phyloP scores from a whole-genome alignment of 2,113 vertebrate genomes.

The Pao palembangensis region DNA sequence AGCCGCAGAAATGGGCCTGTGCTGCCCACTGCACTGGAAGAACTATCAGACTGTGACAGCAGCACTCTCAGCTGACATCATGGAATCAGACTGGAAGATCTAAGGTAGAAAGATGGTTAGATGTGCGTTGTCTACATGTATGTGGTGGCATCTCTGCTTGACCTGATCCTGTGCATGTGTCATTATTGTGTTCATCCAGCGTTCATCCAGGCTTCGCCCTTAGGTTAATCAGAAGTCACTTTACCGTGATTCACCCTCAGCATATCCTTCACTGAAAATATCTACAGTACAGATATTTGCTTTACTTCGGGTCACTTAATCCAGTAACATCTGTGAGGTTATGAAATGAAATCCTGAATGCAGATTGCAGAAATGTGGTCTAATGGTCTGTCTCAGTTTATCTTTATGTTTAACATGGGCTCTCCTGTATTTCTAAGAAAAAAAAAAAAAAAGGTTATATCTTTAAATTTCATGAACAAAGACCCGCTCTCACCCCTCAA shows the following conservation, averaged over 20 bases:
- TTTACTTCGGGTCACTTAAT: conserved; percentile 17
- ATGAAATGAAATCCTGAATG: no score
- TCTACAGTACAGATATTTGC: conserved; percentile 26
- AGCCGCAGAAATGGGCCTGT: conserved; percentile 25
- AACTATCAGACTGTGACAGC: conserved; percentile 44
- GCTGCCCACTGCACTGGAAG: conserved; percentile 46
- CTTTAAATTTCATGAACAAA: neutral
- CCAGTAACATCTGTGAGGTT: no score
- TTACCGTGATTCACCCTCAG: conserved; percentile 35
- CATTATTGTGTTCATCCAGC: conserved; percentile 28
- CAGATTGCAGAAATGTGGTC: no score
- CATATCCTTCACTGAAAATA: conserved; percentile 27
- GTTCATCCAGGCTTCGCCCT: conserved; percentile 14
- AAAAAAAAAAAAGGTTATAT: neutral
- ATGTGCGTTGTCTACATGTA: conserved; percentile 37
- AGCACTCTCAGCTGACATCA: conserved; percentile 21
- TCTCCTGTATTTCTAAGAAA: neutral
- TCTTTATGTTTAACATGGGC: neutral
- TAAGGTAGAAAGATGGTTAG: neutral
- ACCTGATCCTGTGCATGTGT: conserved; percentile 39
- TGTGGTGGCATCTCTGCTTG: conserved; percentile 29
- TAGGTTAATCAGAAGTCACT: conserved; percentile 42
- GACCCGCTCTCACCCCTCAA: conserved; percentile 44
- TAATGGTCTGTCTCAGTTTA: neutral
- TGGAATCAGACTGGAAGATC: conserved; percentile 25